Evolutionary conservation across 2,797 vertebrate species (phyloP).

Genomic region (Champsocephalus gunnari): DNA sequence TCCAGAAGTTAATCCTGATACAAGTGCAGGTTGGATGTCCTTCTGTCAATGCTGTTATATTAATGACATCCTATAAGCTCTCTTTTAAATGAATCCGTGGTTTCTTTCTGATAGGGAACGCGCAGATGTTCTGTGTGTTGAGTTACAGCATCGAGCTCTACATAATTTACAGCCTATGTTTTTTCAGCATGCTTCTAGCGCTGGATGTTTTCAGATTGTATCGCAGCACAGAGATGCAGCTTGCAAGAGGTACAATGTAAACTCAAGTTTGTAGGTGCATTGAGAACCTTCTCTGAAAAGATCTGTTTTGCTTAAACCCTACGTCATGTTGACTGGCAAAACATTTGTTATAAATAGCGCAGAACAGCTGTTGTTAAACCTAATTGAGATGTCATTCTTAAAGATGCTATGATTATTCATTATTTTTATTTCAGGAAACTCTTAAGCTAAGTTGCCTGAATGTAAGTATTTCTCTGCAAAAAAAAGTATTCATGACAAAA

Average conservation of each 20-base stretch:
- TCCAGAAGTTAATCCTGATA: conserved; percentile 5
- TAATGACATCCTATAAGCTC: conserved; percentile 19
- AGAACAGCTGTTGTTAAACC: neutral
- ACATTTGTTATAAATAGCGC: neutral
- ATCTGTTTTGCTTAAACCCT: too few species aligned
- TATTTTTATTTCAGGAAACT: too few species aligned
- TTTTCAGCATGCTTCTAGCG: conserved; percentile 5
- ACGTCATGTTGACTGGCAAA: neutral
- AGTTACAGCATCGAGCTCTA: conserved; percentile 8
- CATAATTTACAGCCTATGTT: conserved; percentile 23
- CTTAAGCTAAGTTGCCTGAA: too few species aligned
- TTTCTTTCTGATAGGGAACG: conserved; percentile 9
- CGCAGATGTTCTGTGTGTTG: conserved; percentile 7
- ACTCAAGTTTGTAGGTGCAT: neutral
- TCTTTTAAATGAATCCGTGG: conserved; percentile 13
- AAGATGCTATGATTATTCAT: neutral
- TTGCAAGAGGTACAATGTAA: neutral
- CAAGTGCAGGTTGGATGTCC: neutral
- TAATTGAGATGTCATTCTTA: neutral
- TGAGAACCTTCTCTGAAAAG: neutral
- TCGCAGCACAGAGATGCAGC: neutral
- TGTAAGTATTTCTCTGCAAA: neutral
- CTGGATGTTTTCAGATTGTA: neutral
- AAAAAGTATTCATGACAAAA: neutral
- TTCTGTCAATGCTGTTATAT: conserved; percentile 29